These are phyloP conservation scores for Chrysogorgia sp. DNA, from an alignment of 92 coral and sea anemone species.

Conservation along the genomic window DNA sequence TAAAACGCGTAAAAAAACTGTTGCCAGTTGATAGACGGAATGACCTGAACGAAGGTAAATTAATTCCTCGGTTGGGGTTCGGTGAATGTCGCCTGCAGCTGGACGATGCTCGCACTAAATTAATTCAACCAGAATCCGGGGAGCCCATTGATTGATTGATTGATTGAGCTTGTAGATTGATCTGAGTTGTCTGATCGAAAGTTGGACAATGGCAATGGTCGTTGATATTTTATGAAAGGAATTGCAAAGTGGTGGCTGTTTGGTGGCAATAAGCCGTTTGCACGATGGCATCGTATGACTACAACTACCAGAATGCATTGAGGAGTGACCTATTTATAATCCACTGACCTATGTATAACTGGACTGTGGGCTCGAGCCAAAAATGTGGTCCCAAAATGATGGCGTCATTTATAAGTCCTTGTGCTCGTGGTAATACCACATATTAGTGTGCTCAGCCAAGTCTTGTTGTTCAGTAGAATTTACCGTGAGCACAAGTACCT, in stretches of 20 bases:
- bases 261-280: neutral
- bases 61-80: neutral
- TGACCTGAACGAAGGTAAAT: neutral
- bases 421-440: too few relatives aligned
- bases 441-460: too few relatives aligned
- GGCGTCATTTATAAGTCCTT: too few relatives aligned
- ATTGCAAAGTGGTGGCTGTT: neutral
- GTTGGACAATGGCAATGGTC: neutral
- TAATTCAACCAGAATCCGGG: neutral
- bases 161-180: neutral
- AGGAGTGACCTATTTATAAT: neutral
- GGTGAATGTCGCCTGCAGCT: neutral
- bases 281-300: neutral
- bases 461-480: too few relatives aligned
- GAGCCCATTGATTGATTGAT: neutral
- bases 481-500: too few relatives aligned
- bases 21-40: neutral
- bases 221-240: neutral
- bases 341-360: too few relatives aligned
- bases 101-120: neutral
- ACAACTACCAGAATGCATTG: neutral
- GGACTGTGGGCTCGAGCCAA: too few relatives aligned
- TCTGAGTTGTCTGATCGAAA: neutral
- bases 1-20: constrained; percentile 32
- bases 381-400: too few relatives aligned